phyloP scores from a whole-genome alignment of 2,113 vertebrate species.

The human region DNA sequence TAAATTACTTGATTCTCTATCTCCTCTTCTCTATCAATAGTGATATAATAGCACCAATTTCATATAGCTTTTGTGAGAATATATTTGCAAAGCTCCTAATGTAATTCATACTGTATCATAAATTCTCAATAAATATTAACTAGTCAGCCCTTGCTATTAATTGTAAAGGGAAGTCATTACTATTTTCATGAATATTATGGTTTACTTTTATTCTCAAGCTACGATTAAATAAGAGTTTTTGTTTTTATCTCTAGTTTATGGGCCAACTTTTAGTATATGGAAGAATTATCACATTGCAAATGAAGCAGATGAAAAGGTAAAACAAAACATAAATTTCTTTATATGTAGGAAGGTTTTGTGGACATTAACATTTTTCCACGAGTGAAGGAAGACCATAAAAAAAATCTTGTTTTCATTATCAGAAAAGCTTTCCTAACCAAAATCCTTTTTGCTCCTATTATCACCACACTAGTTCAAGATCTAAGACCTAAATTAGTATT shows the following conservation, averaged over 20 bases:
- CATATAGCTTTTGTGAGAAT: not conserved
- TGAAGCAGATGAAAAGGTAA: not conserved
- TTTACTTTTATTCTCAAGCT: conserved; percentile 21
- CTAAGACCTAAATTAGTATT: not conserved
- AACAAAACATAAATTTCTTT: not conserved
- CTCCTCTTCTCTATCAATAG: not conserved
- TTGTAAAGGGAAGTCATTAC: not conserved
- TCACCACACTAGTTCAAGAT: not conserved
- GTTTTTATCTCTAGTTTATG: not conserved
- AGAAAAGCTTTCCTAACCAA: not conserved
- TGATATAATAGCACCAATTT: not conserved
- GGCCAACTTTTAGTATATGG: not conserved
- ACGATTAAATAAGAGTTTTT: not conserved
- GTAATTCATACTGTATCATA: not conserved
- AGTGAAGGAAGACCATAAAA: not conserved
- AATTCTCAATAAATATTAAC: not conserved
- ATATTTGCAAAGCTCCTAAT: not conserved
- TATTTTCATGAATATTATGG: not conserved
- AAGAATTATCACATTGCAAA: not conserved
- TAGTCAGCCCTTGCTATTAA: not conserved
- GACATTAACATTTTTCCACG: not conserved
- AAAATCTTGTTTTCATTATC: not conserved
- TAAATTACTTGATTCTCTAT: not conserved
- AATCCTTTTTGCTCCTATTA: not conserved
- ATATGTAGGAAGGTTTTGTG: not conserved